Evolutionary conservation across 2,113 vertebrate species (phyloP), one percentile per base, ranked within the genome.

Genomic region (Rynchops niger): DNA sequence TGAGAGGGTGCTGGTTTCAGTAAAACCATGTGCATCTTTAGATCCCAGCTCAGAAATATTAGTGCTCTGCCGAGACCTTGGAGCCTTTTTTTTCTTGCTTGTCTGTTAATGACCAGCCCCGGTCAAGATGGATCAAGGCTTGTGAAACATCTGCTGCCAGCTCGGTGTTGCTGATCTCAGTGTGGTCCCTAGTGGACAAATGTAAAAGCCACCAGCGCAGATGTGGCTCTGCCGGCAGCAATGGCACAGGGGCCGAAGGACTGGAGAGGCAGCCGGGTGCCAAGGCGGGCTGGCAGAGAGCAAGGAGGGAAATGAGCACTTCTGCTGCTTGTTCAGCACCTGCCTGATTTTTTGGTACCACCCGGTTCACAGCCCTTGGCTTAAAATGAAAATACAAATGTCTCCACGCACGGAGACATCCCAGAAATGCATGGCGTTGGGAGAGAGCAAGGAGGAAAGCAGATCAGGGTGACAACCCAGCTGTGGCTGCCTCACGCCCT

Each of bases 111-210:
- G 34, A 52, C 15, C 40, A 87, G 62, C 73, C 73, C 26, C 12
- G 55, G 52, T 52, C 20, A 56, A 65, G 87, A 23, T 9, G 52
- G 78, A 74, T 36, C 67, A 71, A 70, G 65, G 21, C 11, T n/a
- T 19, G 20, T 47, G 70, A 80, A 80, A 15, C 11, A 29, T 66
- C 30, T 66, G 56, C 73, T 76, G 1, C 25, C 79, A 13, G 11
- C n/a, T 59, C 9, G 27, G 58, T 23, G 76, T 23, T 71, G 85
- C 90, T 90, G 91, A 76, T 94, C 86, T 16, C 66, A 29, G 52
- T 66, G 56, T 91, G 94, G 93, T 95, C 86, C 83, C 93, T 90
- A 67, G 82, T 58, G 94, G 81, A 82, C 67, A 81, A 74, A 93
- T 2, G 29, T 5, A 73, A 73, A 88, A 93, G 79, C 59, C 93